Conservation (phyloP, 2,113 vertebrate species). For the Ctenomys sociabilis region DNA sequence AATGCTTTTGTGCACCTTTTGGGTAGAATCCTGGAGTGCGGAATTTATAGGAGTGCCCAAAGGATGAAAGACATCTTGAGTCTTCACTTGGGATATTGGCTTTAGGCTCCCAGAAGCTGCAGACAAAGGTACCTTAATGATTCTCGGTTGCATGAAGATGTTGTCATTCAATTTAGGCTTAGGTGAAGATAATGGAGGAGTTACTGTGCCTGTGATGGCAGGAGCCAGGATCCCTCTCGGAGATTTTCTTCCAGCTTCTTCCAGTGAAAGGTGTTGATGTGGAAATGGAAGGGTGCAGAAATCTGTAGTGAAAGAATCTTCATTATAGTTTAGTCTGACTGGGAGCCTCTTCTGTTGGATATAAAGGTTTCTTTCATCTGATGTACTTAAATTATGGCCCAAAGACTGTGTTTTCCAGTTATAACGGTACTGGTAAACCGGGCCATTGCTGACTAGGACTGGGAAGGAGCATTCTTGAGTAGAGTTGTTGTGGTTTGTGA, state of each 20-base stretch:
- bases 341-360: constrained; percentile 65
- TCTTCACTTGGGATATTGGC: constrained; percentile 52
- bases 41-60: constrained; percentile 52
- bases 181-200: constrained; percentile 74
- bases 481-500: constrained; percentile 27
- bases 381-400: constrained; percentile 72
- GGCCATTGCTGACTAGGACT: constrained; percentile 46
- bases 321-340: constrained; percentile 63
- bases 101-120: constrained; percentile 80
- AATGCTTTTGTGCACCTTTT: constrained; percentile 45
- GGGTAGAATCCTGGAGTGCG: constrained; percentile 18
- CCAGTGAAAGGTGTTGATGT: constrained; percentile 76
- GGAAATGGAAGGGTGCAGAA: constrained; percentile 47
- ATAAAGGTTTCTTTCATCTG: constrained; percentile 77
- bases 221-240: constrained; percentile 67
- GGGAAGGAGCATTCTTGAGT: constrained; percentile 68
- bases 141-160: constrained; percentile 79
- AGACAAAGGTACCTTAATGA: constrained; percentile 90
- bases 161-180: constrained; percentile 82
- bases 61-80: constrained; percentile 52
- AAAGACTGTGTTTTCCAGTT: constrained; percentile 77
- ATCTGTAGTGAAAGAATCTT: constrained; percentile 31
- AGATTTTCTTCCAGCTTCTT: constrained; percentile 67
- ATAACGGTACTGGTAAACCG: constrained; percentile 76
- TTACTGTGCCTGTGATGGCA: constrained; percentile 78